Conservation (phyloP, 2,113 vertebrate species). For the Spea multiplicata region DNA sequence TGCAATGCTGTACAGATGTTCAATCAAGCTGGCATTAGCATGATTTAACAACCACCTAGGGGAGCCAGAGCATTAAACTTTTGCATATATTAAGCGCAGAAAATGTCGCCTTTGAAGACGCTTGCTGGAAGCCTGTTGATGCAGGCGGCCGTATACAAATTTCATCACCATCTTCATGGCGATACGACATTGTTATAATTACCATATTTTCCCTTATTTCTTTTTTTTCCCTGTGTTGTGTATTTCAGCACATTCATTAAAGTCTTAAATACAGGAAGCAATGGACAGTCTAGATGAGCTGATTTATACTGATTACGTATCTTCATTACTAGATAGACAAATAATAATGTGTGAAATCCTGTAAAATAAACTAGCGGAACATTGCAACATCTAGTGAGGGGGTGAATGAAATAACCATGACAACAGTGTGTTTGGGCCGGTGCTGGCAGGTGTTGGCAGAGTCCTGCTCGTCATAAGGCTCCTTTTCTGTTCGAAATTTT, state of each 20-base stretch:
- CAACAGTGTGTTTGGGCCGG: constrained; percentile 13
- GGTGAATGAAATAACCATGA: constrained; percentile 24
- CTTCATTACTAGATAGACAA: too few relatives aligned
- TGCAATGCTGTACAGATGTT: constrained; percentile 45
- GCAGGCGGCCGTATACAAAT: constrained; percentile 17
- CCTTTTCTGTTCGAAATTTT: too few relatives aligned
- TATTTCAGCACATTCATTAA: too few relatives aligned
- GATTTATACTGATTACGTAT: too few relatives aligned
- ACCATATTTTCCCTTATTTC: background rate
- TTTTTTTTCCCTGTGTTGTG: too few relatives aligned
- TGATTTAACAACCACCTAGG: constrained; percentile 22
- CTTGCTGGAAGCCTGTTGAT: background rate
- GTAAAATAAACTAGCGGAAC: background rate
- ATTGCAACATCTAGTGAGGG: background rate
- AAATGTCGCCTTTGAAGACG: background rate
- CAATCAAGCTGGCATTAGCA: constrained; percentile 37
- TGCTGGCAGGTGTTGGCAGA: background rate
- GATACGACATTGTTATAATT: background rate
- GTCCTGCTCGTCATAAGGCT: background rate
- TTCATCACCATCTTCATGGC: background rate
- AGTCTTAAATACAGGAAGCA: too few relatives aligned
- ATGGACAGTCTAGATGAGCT: too few relatives aligned
- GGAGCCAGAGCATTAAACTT: background rate
- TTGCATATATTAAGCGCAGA: constrained; percentile 12
- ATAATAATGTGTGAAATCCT: background rate